Base-by-base conservation (phyloP, 92 coral and sea anemone species). In the Palythoa grandiflora region DNA sequence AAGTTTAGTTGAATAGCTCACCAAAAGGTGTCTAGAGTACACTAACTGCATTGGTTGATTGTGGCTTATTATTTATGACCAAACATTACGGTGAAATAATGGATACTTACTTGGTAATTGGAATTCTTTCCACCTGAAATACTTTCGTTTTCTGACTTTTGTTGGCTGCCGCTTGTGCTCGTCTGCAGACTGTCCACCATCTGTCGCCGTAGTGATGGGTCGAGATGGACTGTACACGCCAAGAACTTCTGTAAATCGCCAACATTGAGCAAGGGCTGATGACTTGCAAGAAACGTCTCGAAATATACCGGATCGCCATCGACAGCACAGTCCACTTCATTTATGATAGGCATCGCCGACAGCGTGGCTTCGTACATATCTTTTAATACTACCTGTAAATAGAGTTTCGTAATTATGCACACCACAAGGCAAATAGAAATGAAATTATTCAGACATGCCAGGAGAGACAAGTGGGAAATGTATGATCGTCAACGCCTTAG, bases 271-370 rank as follows among this genome's bases (percentile, higher is more conserved):
- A 97, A 85, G n/a, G 99, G 99, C 61, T 92, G 93, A 73, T 97
- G 99, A 59, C 94, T 96, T 48, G 97, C 93, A 19, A 97, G 94
- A 88, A 95, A 97, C 3, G 99, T 93, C 83, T 97, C 99, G 75
- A 97, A 97, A 86, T 97, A 97, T 89, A 93, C 95, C 36, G 98
- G 98, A 88, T 97, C 99, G 71, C 96, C 98, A 61, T 97, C 99
- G 36, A 97, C 96, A 68, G 98, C 93, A 48, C 98, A 97, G 51
- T 97, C 99, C 35, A 95, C 98, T 72, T 96, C 99, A 84, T 92
- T 97, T 53, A 93, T 89, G 2, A 93, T 95, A 2, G 99, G 99
- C 93, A 97, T 90, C 77, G 97, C 98, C 51, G 98, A 84, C 77
- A 93, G 84, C 16, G 99, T 97, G 54, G 99, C 94, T 83, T 93